Base-by-base conservation (phyloP, 2,888 invertebrate genomes). In the Eucera pruinosa region DNA sequence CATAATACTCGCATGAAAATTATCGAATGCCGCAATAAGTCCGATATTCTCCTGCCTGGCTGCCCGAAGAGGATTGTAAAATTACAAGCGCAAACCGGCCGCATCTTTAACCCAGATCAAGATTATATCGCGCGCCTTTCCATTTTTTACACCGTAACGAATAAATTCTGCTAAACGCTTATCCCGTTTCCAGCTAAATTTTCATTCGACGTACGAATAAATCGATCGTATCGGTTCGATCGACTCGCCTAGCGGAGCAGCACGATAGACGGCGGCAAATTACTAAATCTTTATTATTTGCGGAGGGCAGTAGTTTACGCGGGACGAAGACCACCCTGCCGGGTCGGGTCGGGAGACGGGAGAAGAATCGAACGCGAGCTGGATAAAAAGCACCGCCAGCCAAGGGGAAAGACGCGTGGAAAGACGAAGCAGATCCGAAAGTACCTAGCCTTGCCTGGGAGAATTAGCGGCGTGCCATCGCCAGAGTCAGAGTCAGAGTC, bases 91-190 rank as follows among this genome's bases (percentile, higher is more conserved):
- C 60, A 33, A 65, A 69, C 57, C 33, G 47, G 54, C 69, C 15
- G 52, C 50, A 60, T 72, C 61, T 52, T 72, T 79, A 75, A 69
- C 66, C 50, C 62, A 60, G 50, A 72, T 82, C 68, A 36, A 75
- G 68, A 65, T 47, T 64, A 70, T 52, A 78, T 73, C 55, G 41
- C 43, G 52, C 43, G 52, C 41, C 45, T 65, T 52, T 55, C 61
- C 62, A 54, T 43, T 55, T 66, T 71, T 60, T 70, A 57, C 39
- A 2, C 48, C 54, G 50, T 36, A 25, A 18, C 54, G n/a, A 54
- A 74, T 65, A 73, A 73, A 73, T 73, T 62, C 20, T 18, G 15
- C 48, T 27, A 15, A 60, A 67, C 52, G 48, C 25, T 54, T 54
- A 33, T 60, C 7, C 60, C 54, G 30, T 41, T 43, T 25, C 25